These are phyloP conservation scores for Clarias macrocephalus DNA, from an alignment of 2,113 vertebrate genomes.

Conservation along the genomic window DNA sequence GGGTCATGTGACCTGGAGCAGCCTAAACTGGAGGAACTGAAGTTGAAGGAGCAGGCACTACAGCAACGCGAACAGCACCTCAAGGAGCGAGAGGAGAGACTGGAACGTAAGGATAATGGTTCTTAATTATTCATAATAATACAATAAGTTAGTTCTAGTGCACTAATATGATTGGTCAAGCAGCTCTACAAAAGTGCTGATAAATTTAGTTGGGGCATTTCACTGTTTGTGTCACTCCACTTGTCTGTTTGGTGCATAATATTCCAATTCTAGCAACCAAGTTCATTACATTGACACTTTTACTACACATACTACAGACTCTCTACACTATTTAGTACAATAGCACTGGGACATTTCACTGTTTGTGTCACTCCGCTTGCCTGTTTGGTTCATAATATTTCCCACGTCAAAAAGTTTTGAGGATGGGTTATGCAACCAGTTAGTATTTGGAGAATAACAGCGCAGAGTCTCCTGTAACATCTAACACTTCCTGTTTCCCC, in stretches of 20 bases:
- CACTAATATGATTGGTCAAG: neutral
- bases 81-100: conserved; percentile 80
- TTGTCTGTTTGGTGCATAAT: neutral
- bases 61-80: conserved; percentile 81
- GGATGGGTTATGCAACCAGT: too few relatives aligned
- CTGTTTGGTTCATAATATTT: neutral
- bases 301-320: neutral
- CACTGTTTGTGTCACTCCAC: neutral
- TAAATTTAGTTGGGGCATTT: too few relatives aligned
- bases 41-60: conserved; percentile 79
- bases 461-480: too few relatives aligned
- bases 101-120: conserved; percentile 81
- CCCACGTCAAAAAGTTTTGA: too few relatives aligned
- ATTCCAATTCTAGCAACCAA: neutral
- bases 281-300: neutral
- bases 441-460: too few relatives aligned
- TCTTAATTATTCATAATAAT: neutral
- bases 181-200: neutral
- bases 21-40: conserved; percentile 67
- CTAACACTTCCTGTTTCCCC: conserved; percentile 25
- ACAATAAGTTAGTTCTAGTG: neutral
- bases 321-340: too few relatives aligned
- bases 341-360: too few relatives aligned
- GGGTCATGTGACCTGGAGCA: conserved; percentile 67
- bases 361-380: neutral